phyloP scores from a whole-genome alignment of 1,140 invertebrate genomes.

The Venustaconcha ellipsiformis region DNA sequence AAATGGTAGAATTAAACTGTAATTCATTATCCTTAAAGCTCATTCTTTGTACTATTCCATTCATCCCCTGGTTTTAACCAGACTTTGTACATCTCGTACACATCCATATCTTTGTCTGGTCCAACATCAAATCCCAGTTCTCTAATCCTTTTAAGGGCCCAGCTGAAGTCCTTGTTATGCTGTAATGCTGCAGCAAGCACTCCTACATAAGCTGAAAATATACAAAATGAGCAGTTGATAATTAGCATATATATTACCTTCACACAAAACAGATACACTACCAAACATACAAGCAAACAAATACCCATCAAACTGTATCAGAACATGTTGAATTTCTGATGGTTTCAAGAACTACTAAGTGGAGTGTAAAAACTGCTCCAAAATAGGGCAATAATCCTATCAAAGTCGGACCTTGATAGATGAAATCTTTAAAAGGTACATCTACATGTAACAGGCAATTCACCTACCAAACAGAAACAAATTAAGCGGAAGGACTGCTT shows the following conservation, averaged over 20 bases:
- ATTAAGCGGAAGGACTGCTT: too few species aligned
- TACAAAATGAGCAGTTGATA: neutral
- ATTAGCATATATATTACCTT: neutral
- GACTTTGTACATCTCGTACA: slow-evolving; percentile 26
- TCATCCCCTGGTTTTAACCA: neutral
- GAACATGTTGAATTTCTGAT: too few species aligned
- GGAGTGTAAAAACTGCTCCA: too few species aligned
- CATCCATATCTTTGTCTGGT: slow-evolving; percentile 12
- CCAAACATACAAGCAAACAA: neutral
- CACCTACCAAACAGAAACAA: too few species aligned
- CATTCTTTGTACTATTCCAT: slow-evolving; percentile 4
- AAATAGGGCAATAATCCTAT: too few species aligned
- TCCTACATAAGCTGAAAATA: slow-evolving; percentile 27
- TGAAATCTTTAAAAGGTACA: too few species aligned
- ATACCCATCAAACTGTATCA: too few species aligned
- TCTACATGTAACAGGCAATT: too few species aligned
- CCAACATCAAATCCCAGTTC: slow-evolving; percentile 29
- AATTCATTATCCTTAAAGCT: slow-evolving; percentile 5
- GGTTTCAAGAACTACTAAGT: too few species aligned
- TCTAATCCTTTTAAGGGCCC: slow-evolving; percentile 23
- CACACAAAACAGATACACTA: neutral
- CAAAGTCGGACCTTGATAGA: too few species aligned
- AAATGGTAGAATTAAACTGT: too few species aligned
- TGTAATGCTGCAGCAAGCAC: slow-evolving; percentile 25
- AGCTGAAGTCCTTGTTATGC: slow-evolving; percentile 11